Percentiles rank a stretch among this genome's conserved stretches.
These are phyloP conservation scores for Lepidotrigona ventralis DNA, from an alignment of 1,140 invertebrate species.

Conservation along the genomic window DNA sequence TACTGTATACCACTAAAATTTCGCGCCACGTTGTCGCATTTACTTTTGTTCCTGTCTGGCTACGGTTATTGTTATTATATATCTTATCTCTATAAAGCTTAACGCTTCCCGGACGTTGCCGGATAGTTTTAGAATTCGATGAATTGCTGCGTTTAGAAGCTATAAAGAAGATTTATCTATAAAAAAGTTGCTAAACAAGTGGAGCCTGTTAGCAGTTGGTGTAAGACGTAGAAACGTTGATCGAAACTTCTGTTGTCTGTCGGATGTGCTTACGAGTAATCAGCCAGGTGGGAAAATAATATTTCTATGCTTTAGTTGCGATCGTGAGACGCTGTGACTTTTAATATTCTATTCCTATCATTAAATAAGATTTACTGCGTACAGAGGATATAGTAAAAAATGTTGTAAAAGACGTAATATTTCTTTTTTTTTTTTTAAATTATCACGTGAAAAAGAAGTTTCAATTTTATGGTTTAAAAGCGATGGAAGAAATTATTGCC, in stretches of 20 bases:
- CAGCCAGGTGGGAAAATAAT: neutral
- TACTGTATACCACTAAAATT: constrained; percentile 31
- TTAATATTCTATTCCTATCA: neutral
- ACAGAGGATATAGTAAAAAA: neutral
- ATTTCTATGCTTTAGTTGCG: neutral
- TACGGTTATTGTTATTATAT: neutral
- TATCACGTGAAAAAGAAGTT: neutral
- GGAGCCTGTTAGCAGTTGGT: constrained; percentile 16
- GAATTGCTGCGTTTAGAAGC: constrained; percentile 28
- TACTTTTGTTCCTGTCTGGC: no score
- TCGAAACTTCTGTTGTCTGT: constrained; percentile 4
- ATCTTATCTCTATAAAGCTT: constrained; percentile 27
- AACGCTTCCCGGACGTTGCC: neutral
- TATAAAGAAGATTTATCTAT: constrained; percentile 26
- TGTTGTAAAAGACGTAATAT: neutral
- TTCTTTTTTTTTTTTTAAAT: neutral
- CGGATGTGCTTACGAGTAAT: neutral
- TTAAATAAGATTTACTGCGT: neutral
- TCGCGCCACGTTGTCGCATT: neutral
- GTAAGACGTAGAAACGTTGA: constrained; percentile 6
- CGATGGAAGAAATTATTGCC: constrained; percentile 12
- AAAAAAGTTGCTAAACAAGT: constrained; percentile 33
- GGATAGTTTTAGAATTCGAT: constrained; percentile 44
- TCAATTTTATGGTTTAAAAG: neutral
- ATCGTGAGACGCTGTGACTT: neutral